phyloP scores from a whole-genome alignment of 2,113 vertebrate species.

The Paralichthys olivaceus region DNA sequence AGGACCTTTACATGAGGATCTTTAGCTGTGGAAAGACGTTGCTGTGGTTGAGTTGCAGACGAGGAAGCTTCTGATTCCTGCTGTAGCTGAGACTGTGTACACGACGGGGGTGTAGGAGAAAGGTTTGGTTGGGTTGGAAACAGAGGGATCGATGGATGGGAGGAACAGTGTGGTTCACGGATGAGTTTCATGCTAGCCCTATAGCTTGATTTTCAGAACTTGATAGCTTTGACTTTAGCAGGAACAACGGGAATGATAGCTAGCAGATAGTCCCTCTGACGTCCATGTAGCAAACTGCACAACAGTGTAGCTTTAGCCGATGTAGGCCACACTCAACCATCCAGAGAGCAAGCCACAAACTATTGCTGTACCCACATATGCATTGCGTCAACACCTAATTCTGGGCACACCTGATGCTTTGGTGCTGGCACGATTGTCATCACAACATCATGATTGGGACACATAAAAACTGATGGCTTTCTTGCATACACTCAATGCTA shows the following conservation, averaged over 20 bases:
- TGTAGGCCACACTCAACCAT: not conserved
- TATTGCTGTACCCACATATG: not conserved
- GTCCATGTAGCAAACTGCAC: not conserved
- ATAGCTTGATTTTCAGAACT: not conserved
- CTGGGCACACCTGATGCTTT: no score
- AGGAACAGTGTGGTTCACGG: no score
- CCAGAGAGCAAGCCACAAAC: not conserved
- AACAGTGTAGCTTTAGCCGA: not conserved
- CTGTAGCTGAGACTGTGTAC: not conserved
- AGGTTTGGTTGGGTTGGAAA: not conserved
- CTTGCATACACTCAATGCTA: no score
- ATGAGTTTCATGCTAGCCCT: no score
- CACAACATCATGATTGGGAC: no score
- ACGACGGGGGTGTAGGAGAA: not conserved
- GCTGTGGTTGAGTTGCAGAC: not conserved
- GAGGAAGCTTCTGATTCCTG: not conserved
- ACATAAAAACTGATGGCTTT: no score
- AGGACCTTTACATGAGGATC: slow-evolving; percentile 32
- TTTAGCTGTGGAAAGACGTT: not conserved
- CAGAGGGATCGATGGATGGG: no score
- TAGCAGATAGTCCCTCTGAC: not conserved
- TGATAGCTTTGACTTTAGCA: not conserved
- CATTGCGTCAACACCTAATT: no score
- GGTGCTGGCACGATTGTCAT: no score
- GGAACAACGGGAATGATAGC: not conserved